Evolutionary conservation across 2,113 vertebrate genomes (phyloP), one percentile per base, ranked within the genome.

Genomic region (Tetrao urogallus): DNA sequence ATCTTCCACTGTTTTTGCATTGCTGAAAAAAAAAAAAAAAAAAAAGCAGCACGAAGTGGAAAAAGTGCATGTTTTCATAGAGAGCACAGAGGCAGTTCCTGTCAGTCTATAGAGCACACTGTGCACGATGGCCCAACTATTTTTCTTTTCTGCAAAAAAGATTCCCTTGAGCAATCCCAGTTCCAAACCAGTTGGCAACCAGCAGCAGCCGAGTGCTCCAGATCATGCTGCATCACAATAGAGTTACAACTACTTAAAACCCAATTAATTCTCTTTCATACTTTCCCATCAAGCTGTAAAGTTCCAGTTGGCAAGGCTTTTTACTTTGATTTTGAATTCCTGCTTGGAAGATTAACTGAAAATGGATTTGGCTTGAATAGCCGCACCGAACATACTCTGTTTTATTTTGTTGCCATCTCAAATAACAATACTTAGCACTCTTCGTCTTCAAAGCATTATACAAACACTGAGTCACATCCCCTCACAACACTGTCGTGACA

Each of bases 361-460:
- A 95, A 94, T 88, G 83, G 73, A 83, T 88, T 96, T 93, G 94
- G 88, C 87, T 88, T 0, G 2, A 94, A 76, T 84, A 94, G 89
- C 86, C 88, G 78, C 75, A 83, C 40, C 0, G 6, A 93, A 95
- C 92, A 93, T 73, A 88, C 71, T 96, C 89, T 95, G 93, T 94
- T 96, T 95, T 93, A 80, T 93, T 96, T 94, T 93, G 94, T 91
- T 96, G 92, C 89, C 91, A 94, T 95, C 89, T 86, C 95, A 89
- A 95, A 94, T 85, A 96, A 96, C 95, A 94, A 92, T 93, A 94
- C 87, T 96, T 94, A 88, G 75, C 84, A 86, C 87, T 94, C 87
- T 89, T 48, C 87, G 70, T 89, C 89, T 96, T 96, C 91, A 96
- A 96, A 95, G 91, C 91, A 45, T 94, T 94, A 82, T 50, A 91